Base-by-base conservation (phyloP, 30 jellyfish, hydroid and myxozoan species). In the Morbakka virulenta region DNA sequence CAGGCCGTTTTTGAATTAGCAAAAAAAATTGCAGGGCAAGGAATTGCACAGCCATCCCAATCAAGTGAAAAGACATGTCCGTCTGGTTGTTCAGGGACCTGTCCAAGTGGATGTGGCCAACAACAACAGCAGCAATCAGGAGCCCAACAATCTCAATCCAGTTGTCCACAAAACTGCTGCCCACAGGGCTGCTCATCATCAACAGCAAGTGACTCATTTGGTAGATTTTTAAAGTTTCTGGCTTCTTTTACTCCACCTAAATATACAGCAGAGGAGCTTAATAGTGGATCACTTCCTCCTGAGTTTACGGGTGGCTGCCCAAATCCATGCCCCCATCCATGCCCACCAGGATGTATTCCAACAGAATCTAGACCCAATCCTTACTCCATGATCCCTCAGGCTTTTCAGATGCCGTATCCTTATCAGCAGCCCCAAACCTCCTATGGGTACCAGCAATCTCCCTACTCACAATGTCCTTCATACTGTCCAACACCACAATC, bases 321-420 rank as follows among this genome's bases (percentile, higher is more conserved):
- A 0, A 83, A 51, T 41, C 96, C 97, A 4, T 89, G 97, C 82
- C 29, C 78, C 4, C 65, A 50, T 57, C 95, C 83, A 26, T 81
- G 97, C 35, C 95, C 95, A 28, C 95, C 97, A 20, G 95, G 95
- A 17, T 76, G 87, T 14, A 41, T 41, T 41, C 57, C 57, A 41
- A 41, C 57, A 41, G 57, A 41, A 41, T 6, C 13, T 41, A 17
- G 13, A 6, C 57, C 57, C 57, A 9, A 41, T 6, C 9, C 13
- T 17, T 41, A 41, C 57, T 9, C 13, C 9, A 41, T 41, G 57
- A 41, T 41, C 13, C 57, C 57, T 17, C 57, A 41, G 17, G 13
- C 9, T 6, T 6, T 41, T 9, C 57, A 41, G 17, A 41, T 41
- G 57, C 57, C 57, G 17, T 41, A 41, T 17, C 17, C 57, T n/a